phyloP scores from a whole-genome alignment of 2,888 invertebrate genomes.

The Agrenia bidenticulata region DNA sequence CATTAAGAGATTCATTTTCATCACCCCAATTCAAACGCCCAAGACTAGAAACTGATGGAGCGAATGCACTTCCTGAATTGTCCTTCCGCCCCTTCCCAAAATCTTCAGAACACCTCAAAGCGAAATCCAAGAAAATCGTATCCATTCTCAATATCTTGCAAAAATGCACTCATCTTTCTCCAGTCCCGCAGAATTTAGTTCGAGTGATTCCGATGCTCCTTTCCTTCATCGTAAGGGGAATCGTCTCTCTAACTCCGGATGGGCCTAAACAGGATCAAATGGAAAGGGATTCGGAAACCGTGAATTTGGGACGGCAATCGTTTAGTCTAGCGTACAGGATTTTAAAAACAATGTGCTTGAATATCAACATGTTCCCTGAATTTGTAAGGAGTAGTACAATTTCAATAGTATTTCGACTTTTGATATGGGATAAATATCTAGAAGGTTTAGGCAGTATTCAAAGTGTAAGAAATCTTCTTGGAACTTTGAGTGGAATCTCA shows the following conservation, averaged over 20 bases:
- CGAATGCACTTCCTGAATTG: background rate
- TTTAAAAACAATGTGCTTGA: constrained; percentile 29
- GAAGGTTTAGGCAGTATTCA: background rate
- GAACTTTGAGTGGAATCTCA: constrained; percentile 24
- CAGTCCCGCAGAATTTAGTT: constrained; percentile 2
- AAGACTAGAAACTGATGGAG: constrained; percentile 12
- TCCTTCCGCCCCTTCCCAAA: constrained; percentile 6
- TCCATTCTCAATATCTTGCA: constrained; percentile 38
- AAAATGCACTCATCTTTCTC: constrained; percentile 14
- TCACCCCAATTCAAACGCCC: constrained; percentile 13
- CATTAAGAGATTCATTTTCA: background rate
- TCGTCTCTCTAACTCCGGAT: constrained; percentile 32
- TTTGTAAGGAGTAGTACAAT: constrained; percentile 26
- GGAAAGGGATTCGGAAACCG: constrained; percentile 29
- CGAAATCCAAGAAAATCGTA: constrained; percentile 37
- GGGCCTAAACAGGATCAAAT: constrained; percentile 13
- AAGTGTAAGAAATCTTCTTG: constrained; percentile 21
- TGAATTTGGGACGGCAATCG: constrained; percentile 26
- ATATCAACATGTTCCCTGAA: constrained; percentile 27
- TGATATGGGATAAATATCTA: constrained; percentile 11
- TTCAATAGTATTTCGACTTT: constrained; percentile 27
- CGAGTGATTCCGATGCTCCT: constrained; percentile 7
- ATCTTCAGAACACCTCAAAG: constrained; percentile 24
- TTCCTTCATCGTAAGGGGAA: constrained; percentile 32
- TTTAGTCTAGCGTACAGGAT: constrained; percentile 39